Base-by-base conservation (phyloP, 1,140 invertebrate genomes). In the Polypedilum pembai region DNA sequence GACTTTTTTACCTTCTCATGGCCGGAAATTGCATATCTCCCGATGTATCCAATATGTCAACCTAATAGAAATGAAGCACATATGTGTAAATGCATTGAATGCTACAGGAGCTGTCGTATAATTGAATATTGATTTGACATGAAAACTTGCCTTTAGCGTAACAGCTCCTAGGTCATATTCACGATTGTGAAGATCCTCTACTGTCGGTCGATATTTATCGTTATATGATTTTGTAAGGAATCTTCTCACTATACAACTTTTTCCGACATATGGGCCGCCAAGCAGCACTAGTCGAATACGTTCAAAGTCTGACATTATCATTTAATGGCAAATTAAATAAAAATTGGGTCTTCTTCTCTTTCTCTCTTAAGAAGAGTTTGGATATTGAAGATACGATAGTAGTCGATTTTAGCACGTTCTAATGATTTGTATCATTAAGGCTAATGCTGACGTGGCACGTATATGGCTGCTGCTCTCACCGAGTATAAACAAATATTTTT, bases 11-110 rank as follows among this genome's bases (percentile, higher is more conserved):
- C 24, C 24, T 85, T 75, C 90, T 83, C 92, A 94, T 94, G 33
- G 92, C 92, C 17, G 93, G 93, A 82, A 94, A 95, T 81, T 94
- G 92, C 80, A 92, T 88, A 80, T 94, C 91, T 40, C 93, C 88
- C 10, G 92, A 92, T 3, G 94, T 96, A 81, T 95, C 94, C 77
- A 96, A 80, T 69, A 96, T 92, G 80, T 96, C 93, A 56, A 95
- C 92, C 85, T 88, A 83, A 74, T 75, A 74, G 21, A 72, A 17
- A 77, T 41, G 7, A 80, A 76, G 73, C 12, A 40, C 3, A 63
- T 56, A 56, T 10, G 20, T 10, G 5, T 8, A 74, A 10, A 74
- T 17, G 17, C 33, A 73, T 0, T 33, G 18, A 8, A 33, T 18
- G 33, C 12, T 40, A 73, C 33, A 15, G 10, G 24, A 33, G 24